Evolutionary conservation across 2,113 vertebrate species (phyloP).

Genomic region (Neogale vison): DNA sequence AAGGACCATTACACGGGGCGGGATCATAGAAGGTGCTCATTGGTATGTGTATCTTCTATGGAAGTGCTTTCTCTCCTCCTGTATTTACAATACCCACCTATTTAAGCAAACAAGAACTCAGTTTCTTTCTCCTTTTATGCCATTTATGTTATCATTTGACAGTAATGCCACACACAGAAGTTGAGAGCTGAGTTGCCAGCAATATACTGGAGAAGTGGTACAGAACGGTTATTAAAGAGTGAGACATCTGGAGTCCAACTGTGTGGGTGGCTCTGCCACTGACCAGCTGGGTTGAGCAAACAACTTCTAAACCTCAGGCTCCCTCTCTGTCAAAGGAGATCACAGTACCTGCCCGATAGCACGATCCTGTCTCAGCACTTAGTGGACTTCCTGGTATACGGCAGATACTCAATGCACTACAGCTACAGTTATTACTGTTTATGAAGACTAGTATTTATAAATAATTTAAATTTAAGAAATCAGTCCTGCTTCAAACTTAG

Average conservation of each 20-base stretch:
- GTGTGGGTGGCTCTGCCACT: not conserved
- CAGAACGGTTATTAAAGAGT: too few species aligned
- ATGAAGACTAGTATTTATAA: not conserved
- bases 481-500: not conserved
- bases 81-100: not conserved
- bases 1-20: not conserved
- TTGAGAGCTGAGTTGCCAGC: not conserved
- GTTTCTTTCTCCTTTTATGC: not conserved
- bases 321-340: not conserved
- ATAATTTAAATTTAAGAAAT: not conserved
- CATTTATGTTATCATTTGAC: not conserved
- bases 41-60: fast-evolving
- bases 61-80: not conserved
- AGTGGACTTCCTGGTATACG: not conserved
- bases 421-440: not conserved
- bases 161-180: not conserved
- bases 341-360: not conserved
- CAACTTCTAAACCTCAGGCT: not conserved
- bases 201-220: not conserved
- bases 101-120: not conserved
- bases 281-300: not conserved
- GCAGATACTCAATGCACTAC: not conserved
- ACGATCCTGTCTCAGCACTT: too few species aligned
- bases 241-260: not conserved
- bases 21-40: fast-evolving